Conservation (phyloP, 1,140 invertebrate species). For the Camponotus floridanus region DNA sequence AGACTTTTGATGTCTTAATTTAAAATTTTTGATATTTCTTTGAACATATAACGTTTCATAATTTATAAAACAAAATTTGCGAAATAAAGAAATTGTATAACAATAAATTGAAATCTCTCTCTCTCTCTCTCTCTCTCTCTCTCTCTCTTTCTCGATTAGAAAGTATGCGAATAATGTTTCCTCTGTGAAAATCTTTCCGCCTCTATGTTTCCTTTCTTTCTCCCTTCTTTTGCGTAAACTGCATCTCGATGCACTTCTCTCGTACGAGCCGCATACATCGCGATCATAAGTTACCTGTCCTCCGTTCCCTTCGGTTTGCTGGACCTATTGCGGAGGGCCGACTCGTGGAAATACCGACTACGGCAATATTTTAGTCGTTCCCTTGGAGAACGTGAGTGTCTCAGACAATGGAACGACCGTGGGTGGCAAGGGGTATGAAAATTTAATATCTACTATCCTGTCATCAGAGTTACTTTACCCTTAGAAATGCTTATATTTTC, state of each 20-base stretch:
- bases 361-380: slow-evolving; percentile 51
- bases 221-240: not conserved
- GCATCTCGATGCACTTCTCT: slow-evolving; percentile 1
- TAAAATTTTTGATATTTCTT: too few species aligned
- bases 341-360: slow-evolving; percentile 47
- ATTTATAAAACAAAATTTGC: too few species aligned
- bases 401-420: slow-evolving; percentile 40
- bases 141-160: not conserved
- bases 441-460: slow-evolving; percentile 38
- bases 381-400: not conserved
- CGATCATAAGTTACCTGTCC: slow-evolving; percentile 64
- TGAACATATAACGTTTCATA: too few species aligned
- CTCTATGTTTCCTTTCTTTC: not conserved
- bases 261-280: slow-evolving; percentile 5
- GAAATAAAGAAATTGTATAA: not conserved
- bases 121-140: too few species aligned
- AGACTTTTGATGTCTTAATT: not conserved
- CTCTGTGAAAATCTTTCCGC: slow-evolving; percentile 2
- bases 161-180: not conserved
- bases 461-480: not conserved
- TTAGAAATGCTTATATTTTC: slow-evolving; percentile 27
- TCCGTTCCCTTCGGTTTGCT: slow-evolving; percentile 28
- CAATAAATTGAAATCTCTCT: not conserved
- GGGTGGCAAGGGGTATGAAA: slow-evolving; percentile 43
- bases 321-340: slow-evolving; percentile 2